These are phyloP conservation scores for Philereme transversata DNA, from an alignment of 2,888 invertebrate species.

Conservation along the genomic window DNA sequence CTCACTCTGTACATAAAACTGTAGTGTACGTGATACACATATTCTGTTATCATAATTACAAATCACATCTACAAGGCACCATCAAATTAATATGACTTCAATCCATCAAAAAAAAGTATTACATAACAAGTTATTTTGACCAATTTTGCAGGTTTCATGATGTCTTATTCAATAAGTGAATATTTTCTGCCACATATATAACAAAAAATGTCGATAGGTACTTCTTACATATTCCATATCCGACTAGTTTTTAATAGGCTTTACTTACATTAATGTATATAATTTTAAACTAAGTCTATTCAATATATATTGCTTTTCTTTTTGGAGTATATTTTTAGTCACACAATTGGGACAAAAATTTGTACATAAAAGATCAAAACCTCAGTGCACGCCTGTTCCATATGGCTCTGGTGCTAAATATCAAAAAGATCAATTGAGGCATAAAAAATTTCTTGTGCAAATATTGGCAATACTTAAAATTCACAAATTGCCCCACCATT, in stretches of 20 bases:
- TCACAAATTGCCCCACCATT: neutral
- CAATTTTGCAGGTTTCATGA: neutral
- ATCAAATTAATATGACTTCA: constrained; percentile 16
- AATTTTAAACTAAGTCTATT: constrained; percentile 11
- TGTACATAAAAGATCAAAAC: constrained; percentile 5
- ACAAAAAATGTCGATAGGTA: too few relatives aligned
- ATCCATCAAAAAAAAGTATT: too few relatives aligned
- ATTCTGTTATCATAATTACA: neutral
- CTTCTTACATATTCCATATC: neutral
- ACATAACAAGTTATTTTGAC: neutral
- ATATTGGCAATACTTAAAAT: neutral
- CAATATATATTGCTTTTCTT: constrained; percentile 18
- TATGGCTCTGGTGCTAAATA: constrained; percentile 17
- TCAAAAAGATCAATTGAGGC: constrained; percentile 5
- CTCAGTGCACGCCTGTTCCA: constrained; percentile 11
- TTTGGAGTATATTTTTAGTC: constrained; percentile 13
- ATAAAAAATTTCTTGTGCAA: neutral
- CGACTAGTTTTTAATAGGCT: constrained; percentile 23
- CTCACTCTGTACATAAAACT: too few relatives aligned
- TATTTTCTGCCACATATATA: too few relatives aligned
- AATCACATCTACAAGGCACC: constrained; percentile 19
- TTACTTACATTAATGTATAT: constrained; percentile 9
- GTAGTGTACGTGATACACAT: neutral
- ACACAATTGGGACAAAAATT: constrained; percentile 23
- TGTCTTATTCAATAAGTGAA: too few relatives aligned